Evolutionary conservation across 2,888 invertebrate genomes (phyloP).

Genomic region (Aporophyla nigra): DNA sequence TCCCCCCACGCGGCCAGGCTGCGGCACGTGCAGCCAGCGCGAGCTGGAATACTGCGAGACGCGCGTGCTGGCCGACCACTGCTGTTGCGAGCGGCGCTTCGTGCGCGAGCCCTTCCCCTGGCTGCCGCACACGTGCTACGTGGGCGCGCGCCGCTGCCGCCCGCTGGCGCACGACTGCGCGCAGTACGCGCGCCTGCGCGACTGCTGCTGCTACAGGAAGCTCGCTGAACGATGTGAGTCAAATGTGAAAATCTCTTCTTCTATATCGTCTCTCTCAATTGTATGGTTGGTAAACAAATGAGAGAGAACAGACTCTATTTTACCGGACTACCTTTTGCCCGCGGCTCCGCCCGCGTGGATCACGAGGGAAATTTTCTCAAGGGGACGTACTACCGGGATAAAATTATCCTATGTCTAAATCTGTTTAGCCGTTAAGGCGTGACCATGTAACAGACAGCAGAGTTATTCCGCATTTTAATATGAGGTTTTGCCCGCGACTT

Average conservation of each 20-base stretch:
- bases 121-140: slow-evolving; percentile 93
- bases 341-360: too few relatives aligned
- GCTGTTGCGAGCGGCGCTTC: slow-evolving; percentile 90
- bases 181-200: slow-evolving; percentile 91
- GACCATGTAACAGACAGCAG: too few relatives aligned
- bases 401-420: too few relatives aligned
- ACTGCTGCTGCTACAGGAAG: slow-evolving; percentile 92
- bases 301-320: background rate
- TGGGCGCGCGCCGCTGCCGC: slow-evolving; percentile 91
- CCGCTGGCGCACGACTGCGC: slow-evolving; percentile 92
- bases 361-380: too few relatives aligned
- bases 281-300: background rate
- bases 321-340: too few relatives aligned
- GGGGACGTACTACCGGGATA: too few relatives aligned
- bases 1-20: slow-evolving; percentile 84
- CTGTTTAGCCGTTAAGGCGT: too few relatives aligned
- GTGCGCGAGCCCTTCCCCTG: slow-evolving; percentile 92
- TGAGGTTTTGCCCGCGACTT: too few relatives aligned
- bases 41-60: slow-evolving; percentile 92
- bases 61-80: slow-evolving; percentile 90
- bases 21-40: slow-evolving; percentile 91
- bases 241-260: background rate
- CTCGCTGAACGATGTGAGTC: slow-evolving; percentile 92
- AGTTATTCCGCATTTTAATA: too few relatives aligned
- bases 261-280: background rate